Percentiles rank a stretch among this genome's conserved stretches.
phyloP scores from a whole-genome alignment of 2,797 vertebrate genomes.

The Enteromius afrohamiltoni region DNA sequence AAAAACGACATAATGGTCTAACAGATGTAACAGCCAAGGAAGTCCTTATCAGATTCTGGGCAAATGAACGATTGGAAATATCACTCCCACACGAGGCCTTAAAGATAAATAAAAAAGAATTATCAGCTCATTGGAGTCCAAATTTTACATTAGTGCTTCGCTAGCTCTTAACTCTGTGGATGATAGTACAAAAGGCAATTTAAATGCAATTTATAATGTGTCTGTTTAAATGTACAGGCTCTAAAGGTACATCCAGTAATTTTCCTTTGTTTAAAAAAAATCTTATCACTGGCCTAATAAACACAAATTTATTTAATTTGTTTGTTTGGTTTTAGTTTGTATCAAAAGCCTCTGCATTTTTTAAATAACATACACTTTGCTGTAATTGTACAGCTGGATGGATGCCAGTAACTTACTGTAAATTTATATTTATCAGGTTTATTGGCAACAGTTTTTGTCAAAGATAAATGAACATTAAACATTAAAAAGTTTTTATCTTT shows the following conservation, averaged over 20 bases:
- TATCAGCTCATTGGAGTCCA: slow-evolving; percentile 1
- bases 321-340: not conserved
- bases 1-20: slow-evolving; percentile 43
- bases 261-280: slow-evolving; percentile 9
- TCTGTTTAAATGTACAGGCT: not conserved
- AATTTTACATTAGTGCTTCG: slow-evolving; percentile 9
- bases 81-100: slow-evolving; percentile 24
- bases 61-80: slow-evolving; percentile 21
- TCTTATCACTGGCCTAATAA: not conserved
- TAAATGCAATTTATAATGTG: slow-evolving; percentile 12
- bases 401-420: too few species aligned
- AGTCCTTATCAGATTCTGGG: slow-evolving; percentile 39
- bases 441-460: too few species aligned
- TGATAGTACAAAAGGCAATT: slow-evolving; percentile 11
- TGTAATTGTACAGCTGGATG: too few species aligned
- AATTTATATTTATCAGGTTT: too few species aligned
- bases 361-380: too few species aligned
- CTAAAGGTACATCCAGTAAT: not conserved
- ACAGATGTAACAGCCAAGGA: slow-evolving; percentile 48
- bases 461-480: too few species aligned
- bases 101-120: slow-evolving; percentile 29
- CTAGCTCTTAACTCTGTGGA: slow-evolving; percentile 17
- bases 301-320: not conserved
- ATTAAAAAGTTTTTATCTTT: too few species aligned
- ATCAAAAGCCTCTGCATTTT: too few species aligned